Conservation (phyloP, 1,140 invertebrate species). For the Ips nitidus region DNA sequence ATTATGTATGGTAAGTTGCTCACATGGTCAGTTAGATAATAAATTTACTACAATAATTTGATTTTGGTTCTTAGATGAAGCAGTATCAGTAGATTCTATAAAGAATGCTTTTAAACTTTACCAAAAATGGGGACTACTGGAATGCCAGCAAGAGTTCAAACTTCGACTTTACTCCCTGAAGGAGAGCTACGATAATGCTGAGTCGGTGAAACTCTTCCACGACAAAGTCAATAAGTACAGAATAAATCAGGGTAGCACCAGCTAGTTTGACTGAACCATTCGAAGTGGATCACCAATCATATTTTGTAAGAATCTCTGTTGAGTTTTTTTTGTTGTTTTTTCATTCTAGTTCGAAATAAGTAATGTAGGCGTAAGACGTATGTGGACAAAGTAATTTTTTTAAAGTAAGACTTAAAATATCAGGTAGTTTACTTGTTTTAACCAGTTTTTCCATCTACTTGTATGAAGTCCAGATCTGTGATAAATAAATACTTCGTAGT, state of each 20-base stretch:
- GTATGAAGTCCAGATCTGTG: no score
- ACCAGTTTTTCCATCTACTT: no score
- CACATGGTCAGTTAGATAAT: not conserved
- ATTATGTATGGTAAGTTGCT: slow-evolving; percentile 65
- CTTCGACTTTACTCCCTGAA: slow-evolving; percentile 60
- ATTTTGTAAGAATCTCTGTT: no score
- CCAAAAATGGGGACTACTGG: slow-evolving; percentile 74
- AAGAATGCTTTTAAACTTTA: slow-evolving; percentile 78
- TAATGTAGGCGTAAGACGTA: no score
- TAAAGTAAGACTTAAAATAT: no score
- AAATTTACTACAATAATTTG: not conserved
- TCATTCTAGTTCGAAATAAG: no score
- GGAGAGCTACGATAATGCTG: slow-evolving; percentile 50
- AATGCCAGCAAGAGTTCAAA: slow-evolving; percentile 65
- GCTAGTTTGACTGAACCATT: no score
- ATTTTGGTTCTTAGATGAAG: slow-evolving; percentile 65
- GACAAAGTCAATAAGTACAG: slow-evolving; percentile 33
- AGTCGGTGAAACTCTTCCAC: slow-evolving; percentile 41
- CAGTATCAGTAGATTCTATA: slow-evolving; percentile 77
- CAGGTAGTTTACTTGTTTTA: no score
- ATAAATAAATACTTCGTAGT: no score
- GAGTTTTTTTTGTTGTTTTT: no score
- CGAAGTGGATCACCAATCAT: no score
- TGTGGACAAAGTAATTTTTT: no score
- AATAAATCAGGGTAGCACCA: not conserved